Conservation (phyloP, 2,888 invertebrate genomes). For the Amphipyra tragopoginis region DNA sequence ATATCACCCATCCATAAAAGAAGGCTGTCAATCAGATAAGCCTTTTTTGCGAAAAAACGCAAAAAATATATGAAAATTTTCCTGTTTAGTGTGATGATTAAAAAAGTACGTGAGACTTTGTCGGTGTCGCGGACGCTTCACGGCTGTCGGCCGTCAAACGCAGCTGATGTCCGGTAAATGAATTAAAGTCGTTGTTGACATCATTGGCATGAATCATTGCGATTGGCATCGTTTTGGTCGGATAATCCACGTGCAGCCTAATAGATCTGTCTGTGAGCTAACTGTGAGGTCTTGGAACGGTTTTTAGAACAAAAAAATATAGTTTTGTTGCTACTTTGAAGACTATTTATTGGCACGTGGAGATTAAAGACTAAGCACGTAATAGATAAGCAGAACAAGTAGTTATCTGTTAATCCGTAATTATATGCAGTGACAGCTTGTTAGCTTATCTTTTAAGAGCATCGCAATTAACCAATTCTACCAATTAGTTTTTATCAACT, state of each 20-base stretch:
- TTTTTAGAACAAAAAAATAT: neutral
- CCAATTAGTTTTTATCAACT: slow-evolving; percentile 17
- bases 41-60: slow-evolving; percentile 12
- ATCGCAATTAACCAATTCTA: slow-evolving; percentile 29
- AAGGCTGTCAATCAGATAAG: slow-evolving; percentile 32
- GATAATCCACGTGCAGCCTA: neutral
- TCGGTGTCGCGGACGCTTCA: slow-evolving; percentile 5
- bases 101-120: slow-evolving; percentile 20
- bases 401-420: too few relatives aligned
- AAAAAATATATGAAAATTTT: slow-evolving; percentile 1
- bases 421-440: too few relatives aligned
- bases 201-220: slow-evolving; percentile 1
- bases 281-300: neutral
- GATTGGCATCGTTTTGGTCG: slow-evolving; percentile 4
- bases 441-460: slow-evolving; percentile 13
- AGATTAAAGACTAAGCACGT: too few relatives aligned
- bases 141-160: slow-evolving; percentile 13
- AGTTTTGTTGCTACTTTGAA: neutral
- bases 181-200: slow-evolving; percentile 20
- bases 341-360: too few relatives aligned
- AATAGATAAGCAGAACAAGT: too few relatives aligned
- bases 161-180: slow-evolving; percentile 14
- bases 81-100: slow-evolving; percentile 13
- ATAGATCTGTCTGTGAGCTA: neutral
- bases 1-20: slow-evolving; percentile 14